Conservation (phyloP, 2,113 vertebrate genomes). For the Zeus faber region DNA sequence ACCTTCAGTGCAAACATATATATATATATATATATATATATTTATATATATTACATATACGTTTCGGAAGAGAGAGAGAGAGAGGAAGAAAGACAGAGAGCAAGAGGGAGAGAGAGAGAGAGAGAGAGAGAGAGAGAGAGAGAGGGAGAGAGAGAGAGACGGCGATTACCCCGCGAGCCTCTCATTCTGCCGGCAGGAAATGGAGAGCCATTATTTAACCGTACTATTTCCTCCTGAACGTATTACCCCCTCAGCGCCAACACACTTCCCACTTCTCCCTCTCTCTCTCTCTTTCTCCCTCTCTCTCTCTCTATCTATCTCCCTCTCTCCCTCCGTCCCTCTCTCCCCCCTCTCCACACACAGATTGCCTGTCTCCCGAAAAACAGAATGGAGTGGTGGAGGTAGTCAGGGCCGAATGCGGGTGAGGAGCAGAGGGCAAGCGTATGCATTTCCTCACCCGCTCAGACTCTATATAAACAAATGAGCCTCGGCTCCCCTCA, state of each 20-base stretch:
- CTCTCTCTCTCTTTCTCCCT: slow-evolving; percentile 40
- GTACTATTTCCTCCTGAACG: slow-evolving; percentile 77
- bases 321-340: slow-evolving; percentile 36
- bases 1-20: slow-evolving; percentile 79
- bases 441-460: slow-evolving; percentile 74
- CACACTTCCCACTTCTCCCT: slow-evolving; percentile 19
- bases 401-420: slow-evolving; percentile 39
- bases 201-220: slow-evolving; percentile 80
- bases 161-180: slow-evolving; percentile 64
- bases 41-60: no score
- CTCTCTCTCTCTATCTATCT: slow-evolving; percentile 41
- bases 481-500: slow-evolving; percentile 62
- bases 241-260: slow-evolving; percentile 63
- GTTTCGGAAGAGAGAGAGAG: no score
- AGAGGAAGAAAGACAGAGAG: no score
- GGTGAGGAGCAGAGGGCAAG: slow-evolving; percentile 58
- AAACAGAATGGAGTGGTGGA: slow-evolving; percentile 64
- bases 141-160: slow-evolving; percentile 60
- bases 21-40: no score
- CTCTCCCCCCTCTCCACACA: slow-evolving; percentile 54
- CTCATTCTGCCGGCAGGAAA: slow-evolving; percentile 68
- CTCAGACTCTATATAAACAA: slow-evolving; percentile 75
- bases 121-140: slow-evolving; percentile 65
- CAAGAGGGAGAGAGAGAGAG: no score
- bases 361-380: slow-evolving; percentile 75